phyloP scores from a whole-genome alignment of 2,888 invertebrate species.

The Lordiphosa fenestrarum region DNA sequence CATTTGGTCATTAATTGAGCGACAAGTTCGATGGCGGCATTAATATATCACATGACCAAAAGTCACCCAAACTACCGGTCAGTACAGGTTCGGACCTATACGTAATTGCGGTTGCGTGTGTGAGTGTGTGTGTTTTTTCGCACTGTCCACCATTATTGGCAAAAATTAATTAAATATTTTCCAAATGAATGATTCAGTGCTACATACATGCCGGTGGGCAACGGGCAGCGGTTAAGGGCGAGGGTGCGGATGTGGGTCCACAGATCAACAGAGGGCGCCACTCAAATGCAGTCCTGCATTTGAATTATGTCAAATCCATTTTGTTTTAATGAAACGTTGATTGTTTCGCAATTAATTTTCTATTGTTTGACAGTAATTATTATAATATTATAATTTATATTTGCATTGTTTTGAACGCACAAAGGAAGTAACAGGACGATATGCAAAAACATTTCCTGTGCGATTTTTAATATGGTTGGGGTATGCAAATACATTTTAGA shows the following conservation, averaged over 20 bases:
- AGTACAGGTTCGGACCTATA: background rate
- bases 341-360: conserved; percentile 72
- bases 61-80: conserved; percentile 36
- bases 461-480: background rate
- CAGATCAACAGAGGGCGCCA: conserved; percentile 56
- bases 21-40: conserved; percentile 54
- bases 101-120: conserved; percentile 57
- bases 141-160: conserved; percentile 70
- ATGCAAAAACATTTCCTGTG: conserved; percentile 4
- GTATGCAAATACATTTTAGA: background rate
- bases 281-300: conserved; percentile 75
- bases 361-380: conserved; percentile 76
- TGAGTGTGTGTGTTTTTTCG: conserved; percentile 40
- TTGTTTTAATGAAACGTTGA: conserved; percentile 77
- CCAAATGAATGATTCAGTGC: conserved; percentile 74
- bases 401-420: conserved; percentile 47
- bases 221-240: background rate
- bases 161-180: conserved; percentile 79
- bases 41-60: conserved; percentile 72
- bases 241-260: conserved; percentile 11
- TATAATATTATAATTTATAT: conserved; percentile 68
- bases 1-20: conserved; percentile 55
- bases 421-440: conserved; percentile 4
- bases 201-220: conserved; percentile 25
- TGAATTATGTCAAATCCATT: conserved; percentile 80